Percentiles rank a stretch among this genome's conserved stretches.
Conservation (phyloP, 2,797 vertebrate genomes). For the Peromyscus aztecus region DNA sequence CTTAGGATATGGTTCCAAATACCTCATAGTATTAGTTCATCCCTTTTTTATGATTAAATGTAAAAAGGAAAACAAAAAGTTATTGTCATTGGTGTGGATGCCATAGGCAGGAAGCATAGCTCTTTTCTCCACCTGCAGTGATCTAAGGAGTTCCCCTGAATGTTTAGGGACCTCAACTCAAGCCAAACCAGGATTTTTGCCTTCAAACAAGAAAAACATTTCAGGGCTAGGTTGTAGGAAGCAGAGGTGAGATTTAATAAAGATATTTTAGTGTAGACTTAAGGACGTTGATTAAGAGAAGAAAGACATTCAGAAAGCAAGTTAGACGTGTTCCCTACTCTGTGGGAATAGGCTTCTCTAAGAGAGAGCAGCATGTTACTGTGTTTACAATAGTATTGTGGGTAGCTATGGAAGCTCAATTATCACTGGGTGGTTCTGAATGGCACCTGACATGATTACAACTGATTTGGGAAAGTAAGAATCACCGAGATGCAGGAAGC, state of each 20-base stretch:
- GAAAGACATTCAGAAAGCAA: neutral
- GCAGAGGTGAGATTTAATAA: neutral
- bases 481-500: neutral
- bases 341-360: neutral
- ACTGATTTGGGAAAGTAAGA: neutral
- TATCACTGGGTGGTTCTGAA: neutral
- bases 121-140: neutral
- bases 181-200: neutral
- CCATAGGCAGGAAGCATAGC: neutral
- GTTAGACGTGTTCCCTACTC: neutral
- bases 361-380: neutral
- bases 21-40: constrained; percentile 15
- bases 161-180: neutral
- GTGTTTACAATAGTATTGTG: neutral
- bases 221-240: neutral
- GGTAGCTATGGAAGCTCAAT: neutral
- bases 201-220: neutral
- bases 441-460: neutral
- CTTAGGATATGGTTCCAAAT: constrained; percentile 12
- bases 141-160: neutral
- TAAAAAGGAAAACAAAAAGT: constrained; percentile 8
- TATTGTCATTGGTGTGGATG: neutral
- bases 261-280: neutral
- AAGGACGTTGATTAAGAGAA: neutral
- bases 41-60: neutral